Evolutionary conservation across 2,888 invertebrate species (phyloP), one percentile per base, ranked within the genome.

Genomic region (Ashinkailepas kermadecensis): DNA sequence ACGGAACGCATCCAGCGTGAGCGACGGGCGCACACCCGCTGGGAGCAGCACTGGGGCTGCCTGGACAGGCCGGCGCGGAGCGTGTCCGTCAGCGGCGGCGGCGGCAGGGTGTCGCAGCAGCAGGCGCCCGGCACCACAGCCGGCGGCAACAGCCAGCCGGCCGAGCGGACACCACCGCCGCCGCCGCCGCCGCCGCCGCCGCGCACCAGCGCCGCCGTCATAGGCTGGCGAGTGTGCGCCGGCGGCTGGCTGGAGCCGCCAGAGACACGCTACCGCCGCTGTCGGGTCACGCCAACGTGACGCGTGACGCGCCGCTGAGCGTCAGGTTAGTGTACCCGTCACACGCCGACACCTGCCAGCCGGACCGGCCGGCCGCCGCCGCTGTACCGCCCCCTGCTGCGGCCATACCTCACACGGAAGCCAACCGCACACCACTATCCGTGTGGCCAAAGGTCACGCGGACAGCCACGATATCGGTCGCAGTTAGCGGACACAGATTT

Each of bases 191-290:
- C 74, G 18, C 54, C 18, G 18, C 8, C 54, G 54, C 74, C 39
- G 21, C 81, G 82, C 81, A 80, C 82, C 82, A 82, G 83, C 81
- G 81, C 74, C 54, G 74, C 54, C 8, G 74, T 74, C 74, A 74
- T 74, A 39, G 74, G 74, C 18, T 74, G 74, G 74, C 54, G 11
- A 7, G 74, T 74, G 54, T 8, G 15, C 6, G 23, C 39, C 6
- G 54, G 54, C 4, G 54, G 25, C 13, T 15, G 18, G 25, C 74
- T 74, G 39, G 74, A 74, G 13, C 74, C 74, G 74, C 13, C 23
- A 18, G 74, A 74, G 21, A 74, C 15, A 0, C 74, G 74, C 54
- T 54, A 74, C 74, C 25, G 74, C 11, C 25, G 25, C 11, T 10
- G 18, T 0, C 12, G 74, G 12, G 74, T 74, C 74, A 67, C 39